phyloP scores from a whole-genome alignment of 2,888 invertebrate species.

The Lingula anatina region DNA sequence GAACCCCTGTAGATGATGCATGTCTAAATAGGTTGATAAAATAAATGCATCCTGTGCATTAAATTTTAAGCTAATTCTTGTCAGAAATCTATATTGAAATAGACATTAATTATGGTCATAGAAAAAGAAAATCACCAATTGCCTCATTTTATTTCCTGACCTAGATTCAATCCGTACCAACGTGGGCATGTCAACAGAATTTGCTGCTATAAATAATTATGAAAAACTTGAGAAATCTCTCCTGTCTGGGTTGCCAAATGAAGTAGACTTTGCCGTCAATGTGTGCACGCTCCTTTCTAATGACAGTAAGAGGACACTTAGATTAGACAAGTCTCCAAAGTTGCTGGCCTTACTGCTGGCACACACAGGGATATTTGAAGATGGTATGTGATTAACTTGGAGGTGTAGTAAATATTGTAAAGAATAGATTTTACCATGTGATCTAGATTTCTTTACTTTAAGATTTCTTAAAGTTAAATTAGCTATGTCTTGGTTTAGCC shows the following conservation, averaged over 20 bases:
- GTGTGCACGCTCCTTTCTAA: conserved; percentile 93
- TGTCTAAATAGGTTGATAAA: too few species aligned
- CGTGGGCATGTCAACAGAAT: conserved; percentile 65
- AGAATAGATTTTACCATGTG: neutral
- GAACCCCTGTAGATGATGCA: too few species aligned
- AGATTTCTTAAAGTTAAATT: too few species aligned
- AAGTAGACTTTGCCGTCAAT: conserved; percentile 97
- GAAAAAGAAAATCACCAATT: too few species aligned
- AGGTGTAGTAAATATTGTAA: neutral
- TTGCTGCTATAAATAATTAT: conserved; percentile 62
- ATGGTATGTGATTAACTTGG: conserved; percentile 59
- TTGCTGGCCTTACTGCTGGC: conserved; percentile 84
- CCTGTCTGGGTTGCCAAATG: conserved; percentile 93
- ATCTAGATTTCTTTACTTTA: neutral
- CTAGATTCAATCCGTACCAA: conserved; percentile 56
- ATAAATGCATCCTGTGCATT: too few species aligned
- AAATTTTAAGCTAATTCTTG: neutral
- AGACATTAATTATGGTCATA: neutral
- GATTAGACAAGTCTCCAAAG: conserved; percentile 78
- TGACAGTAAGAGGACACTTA: conserved; percentile 83
- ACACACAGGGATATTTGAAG: conserved; percentile 89
- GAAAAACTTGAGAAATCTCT: conserved; percentile 85
- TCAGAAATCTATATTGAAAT: neutral
- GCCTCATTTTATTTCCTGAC: neutral
- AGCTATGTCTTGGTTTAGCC: too few species aligned